Percentiles rank a stretch among this genome's conserved stretches.
phyloP scores from a whole-genome alignment of 2,797 vertebrate species.

The Nyctibius grandis region DNA sequence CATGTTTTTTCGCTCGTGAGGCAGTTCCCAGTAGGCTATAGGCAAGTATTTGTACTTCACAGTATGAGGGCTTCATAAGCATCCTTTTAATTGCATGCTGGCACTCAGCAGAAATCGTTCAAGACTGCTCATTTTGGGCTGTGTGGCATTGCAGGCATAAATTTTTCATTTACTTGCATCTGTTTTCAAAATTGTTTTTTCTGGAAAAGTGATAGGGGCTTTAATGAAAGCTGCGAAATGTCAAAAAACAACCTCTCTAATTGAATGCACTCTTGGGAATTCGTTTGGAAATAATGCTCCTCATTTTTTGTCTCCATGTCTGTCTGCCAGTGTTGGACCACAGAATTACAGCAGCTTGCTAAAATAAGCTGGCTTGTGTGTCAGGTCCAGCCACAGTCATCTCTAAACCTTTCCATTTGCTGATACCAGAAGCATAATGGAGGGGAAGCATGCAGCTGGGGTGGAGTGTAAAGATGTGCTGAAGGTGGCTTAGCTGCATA shows the following conservation, averaged over 20 bases:
- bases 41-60: neutral
- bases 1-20: neutral
- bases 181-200: conserved; percentile 9
- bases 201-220: neutral
- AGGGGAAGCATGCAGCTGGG: neutral
- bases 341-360: neutral
- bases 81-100: neutral
- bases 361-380: neutral
- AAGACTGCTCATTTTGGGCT: neutral
- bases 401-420: neutral
- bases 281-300: neutral
- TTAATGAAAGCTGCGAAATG: conserved; percentile 10
- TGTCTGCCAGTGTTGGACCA: conserved; percentile 29
- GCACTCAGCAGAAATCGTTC: neutral
- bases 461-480: neutral
- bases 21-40: neutral
- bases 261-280: conserved; percentile 14
- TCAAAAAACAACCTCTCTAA: conserved; percentile 18
- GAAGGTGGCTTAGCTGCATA: neutral
- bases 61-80: neutral
- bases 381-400: neutral
- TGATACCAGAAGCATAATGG: neutral
- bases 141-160: neutral
- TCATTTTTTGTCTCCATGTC: conserved; percentile 12
- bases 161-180: neutral